These are phyloP conservation scores for Myiozetetes cayanensis DNA, from an alignment of 2,113 vertebrate species.

Conservation along the genomic window DNA sequence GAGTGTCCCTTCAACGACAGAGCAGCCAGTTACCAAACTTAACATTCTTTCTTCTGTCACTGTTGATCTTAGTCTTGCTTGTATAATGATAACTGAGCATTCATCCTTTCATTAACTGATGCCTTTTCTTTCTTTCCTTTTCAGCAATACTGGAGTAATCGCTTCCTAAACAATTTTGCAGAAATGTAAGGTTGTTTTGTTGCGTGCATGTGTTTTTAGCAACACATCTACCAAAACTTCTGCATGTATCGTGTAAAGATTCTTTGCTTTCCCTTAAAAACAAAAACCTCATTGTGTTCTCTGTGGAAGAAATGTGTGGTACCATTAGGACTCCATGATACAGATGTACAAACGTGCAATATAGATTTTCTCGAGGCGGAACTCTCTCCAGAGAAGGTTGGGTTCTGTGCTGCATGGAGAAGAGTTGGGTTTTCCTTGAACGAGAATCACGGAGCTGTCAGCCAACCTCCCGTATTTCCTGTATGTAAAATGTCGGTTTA, in stretches of 20 bases:
- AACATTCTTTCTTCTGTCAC: conserved; percentile 54
- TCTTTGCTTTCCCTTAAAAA: conserved; percentile 66
- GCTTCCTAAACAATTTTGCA: conserved; percentile 85
- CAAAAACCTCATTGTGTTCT: conserved; percentile 71
- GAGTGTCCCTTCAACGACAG: conserved; percentile 26
- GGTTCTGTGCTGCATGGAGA: conserved; percentile 79
- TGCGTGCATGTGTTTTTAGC: conserved; percentile 94
- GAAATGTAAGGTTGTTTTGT: conserved; percentile 89
- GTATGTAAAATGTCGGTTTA: conserved; percentile 80
- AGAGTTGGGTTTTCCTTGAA: conserved; percentile 70
- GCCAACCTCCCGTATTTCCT: conserved; percentile 71
- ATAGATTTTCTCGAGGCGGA: conserved; percentile 55
- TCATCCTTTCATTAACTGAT: conserved; percentile 66
- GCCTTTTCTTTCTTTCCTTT: conserved; percentile 80
- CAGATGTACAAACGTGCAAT: conserved; percentile 76
- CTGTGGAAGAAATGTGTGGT: conserved; percentile 78
- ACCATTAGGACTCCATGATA: conserved; percentile 71
- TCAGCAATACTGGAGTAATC: conserved; percentile 91
- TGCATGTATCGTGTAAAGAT: conserved; percentile 84
- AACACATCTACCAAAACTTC: conserved; percentile 86
- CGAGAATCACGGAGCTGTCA: conserved; percentile 69
- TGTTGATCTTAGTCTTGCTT: conserved; percentile 61
- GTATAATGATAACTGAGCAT: conserved; percentile 12
- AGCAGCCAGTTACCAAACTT: conserved; percentile 6
- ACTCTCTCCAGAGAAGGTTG: conserved; percentile 69